Conservation (phyloP, 2,113 vertebrate genomes). For the Lota lota region DNA sequence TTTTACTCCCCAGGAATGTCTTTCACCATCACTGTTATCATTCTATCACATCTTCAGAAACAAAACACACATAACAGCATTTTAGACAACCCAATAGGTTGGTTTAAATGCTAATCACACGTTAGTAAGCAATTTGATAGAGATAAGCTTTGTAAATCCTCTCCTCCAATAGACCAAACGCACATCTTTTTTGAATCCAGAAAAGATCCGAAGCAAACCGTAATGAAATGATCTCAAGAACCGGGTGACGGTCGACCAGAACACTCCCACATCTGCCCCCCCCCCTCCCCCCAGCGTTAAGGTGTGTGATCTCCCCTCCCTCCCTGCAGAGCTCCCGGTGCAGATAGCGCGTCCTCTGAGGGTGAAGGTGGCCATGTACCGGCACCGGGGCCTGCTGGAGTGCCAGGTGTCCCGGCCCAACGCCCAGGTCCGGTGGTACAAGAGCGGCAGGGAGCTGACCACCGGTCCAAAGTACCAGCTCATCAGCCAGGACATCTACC, state of each 20-base stretch:
- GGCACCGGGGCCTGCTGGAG: conserved; percentile 84
- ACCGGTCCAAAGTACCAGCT: conserved; percentile 80
- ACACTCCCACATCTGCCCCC: background rate
- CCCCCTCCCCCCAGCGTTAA: background rate
- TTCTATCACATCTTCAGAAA: too few relatives aligned
- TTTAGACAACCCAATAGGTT: too few relatives aligned
- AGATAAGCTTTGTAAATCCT: too few relatives aligned
- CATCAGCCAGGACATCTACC: conserved; percentile 83
- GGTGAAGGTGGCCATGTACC: conserved; percentile 92
- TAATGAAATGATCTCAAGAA: too few relatives aligned
- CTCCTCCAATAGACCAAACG: too few relatives aligned
- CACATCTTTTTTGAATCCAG: too few relatives aligned
- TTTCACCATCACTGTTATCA: background rate
- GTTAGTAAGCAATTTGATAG: too few relatives aligned
- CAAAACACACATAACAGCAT: too few relatives aligned
- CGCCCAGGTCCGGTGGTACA: conserved; percentile 87
- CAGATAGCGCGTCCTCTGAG: conserved; percentile 84
- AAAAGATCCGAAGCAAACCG: too few relatives aligned
- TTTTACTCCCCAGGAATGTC: background rate
- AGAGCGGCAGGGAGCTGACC: conserved; percentile 71
- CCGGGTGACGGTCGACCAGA: too few relatives aligned
- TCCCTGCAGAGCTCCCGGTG: conserved; percentile 82
- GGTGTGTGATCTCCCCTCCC: background rate
- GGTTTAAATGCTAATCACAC: too few relatives aligned
- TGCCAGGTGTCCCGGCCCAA: conserved; percentile 90